Evolutionary conservation across 2,888 invertebrate genomes (phyloP), one percentile per base, ranked within the genome.

Genomic region (Drosophila silvestris): DNA sequence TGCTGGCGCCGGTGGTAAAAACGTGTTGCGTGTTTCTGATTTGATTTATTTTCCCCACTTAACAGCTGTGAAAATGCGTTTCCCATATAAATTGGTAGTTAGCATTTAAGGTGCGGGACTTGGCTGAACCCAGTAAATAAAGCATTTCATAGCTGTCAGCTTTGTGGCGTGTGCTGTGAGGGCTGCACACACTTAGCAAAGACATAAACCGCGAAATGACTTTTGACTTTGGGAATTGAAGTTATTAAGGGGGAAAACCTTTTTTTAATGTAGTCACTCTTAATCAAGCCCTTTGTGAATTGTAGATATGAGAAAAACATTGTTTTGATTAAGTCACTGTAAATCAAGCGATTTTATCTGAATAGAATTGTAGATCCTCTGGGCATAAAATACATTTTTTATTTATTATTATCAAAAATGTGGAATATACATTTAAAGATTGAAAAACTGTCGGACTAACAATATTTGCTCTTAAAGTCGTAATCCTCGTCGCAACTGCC

Each of bases 401-500:
- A 12, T 60, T 68, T 57, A 75, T 53, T 65, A 6, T 47, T 64
- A 26, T 56, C 12, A 58, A 66, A 65, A 66, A 51, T 52, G 12
- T 9, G 47, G 7, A 33, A 62, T 52, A 64, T 68, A 57, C 50
- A 58, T 35, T 30, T 22, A n/a, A 39, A 14, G 14, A 30, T n/a
- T 4, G 1, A 19, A 3, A 14, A 14, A 1, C 0, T 28, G 14
- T 65, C 37, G 76, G 71, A 9, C 51, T 68, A 69, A 19, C 85
- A 91, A 67, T 89, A 92, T 78, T 92, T 92, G 79, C 86, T 89
- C 41, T 87, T 91, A 72, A 91, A 92, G 37, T 92, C 93, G 53
- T 85, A 93, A 28, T 92, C 90, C 54, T 92, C 93, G 47, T 93
- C 93, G 47, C 91, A 91, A 9, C 89, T 85, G 14, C 83, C 88